Percentiles rank a stretch among this genome's conserved stretches.
Conservation (phyloP, 2,113 vertebrate genomes). For the Oceanites oceanicus region DNA sequence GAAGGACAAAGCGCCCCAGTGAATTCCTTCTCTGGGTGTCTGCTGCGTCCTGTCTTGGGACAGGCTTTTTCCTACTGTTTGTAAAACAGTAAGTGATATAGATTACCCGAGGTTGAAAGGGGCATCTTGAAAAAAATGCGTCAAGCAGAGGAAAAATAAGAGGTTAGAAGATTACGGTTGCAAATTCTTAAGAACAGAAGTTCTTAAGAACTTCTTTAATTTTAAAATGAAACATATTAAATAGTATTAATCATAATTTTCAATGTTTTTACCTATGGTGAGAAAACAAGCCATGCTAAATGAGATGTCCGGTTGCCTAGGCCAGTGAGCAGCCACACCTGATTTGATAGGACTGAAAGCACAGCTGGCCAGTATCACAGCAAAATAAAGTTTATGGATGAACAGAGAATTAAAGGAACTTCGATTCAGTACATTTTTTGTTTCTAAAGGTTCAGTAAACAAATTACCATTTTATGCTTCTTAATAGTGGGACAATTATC, state of each 20-base stretch:
- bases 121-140: not conserved
- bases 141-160: not conserved
- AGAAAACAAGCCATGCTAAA: not conserved
- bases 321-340: not conserved
- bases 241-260: not conserved
- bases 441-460: not conserved
- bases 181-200: not conserved
- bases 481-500: not conserved
- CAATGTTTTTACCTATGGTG: not conserved
- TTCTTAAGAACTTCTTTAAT: too few relatives aligned
- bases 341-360: not conserved
- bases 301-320: not conserved
- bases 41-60: not conserved
- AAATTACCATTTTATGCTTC: not conserved
- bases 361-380: not conserved
- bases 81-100: not conserved
- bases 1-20: not conserved
- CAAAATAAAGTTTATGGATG: not conserved
- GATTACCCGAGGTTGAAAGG: not conserved
- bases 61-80: not conserved
- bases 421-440: not conserved
- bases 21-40: not conserved
- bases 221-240: not conserved
- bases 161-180: not conserved
- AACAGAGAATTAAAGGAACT: not conserved